Base-by-base conservation (phyloP, 2,888 invertebrate species). In the Caenorhabditis doughertyi region DNA sequence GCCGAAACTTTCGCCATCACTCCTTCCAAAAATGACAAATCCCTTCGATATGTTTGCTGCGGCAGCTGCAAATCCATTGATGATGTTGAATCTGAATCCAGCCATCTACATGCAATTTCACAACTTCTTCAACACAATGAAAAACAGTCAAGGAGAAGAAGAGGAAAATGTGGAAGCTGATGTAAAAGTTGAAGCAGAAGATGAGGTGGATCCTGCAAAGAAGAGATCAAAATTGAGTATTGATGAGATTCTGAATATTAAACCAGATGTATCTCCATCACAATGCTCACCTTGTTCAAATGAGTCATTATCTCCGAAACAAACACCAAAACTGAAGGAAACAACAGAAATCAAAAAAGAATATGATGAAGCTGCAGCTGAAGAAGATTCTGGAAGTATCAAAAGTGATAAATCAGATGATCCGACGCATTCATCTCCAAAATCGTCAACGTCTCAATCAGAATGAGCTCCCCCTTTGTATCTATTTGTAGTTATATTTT, bases 51-150 rank as follows among this genome's bases (percentile, higher is more conserved):
- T 67, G 51, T 67, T 76, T 11, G 72, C 84, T 47, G 76, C 85
- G 7, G 70, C 68, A 29, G 21, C 51, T 0, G 18, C 82, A 13
- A 82, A 85, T 60, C 85, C 85, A 5, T 58, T 86, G 60, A 72
- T 88, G 62, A 83, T 87, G 83, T 71, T 86, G 71, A 87, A 87
- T 51, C 21, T 86, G 76, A 88, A 87, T 60, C 87, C 87, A 18
- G 83, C 83, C 8, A 25, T 86, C 44, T 76, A 84, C 62, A 53
- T 58, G 56, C 77, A 80, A 39, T 76, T 81, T 9, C 70, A 79
- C 27, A 49, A 49, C 18, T 49, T 84, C 3, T 64, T 84, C 47
- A 65, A 71, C 23, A 42, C 71, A 8, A 77, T 74, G 39, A 39
- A 23, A 13, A 51, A 53, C n/a, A 11, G n/a, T 18, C 64, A 73